phyloP scores from a whole-genome alignment of 2,797 vertebrate genomes.

The Poeciliopsis turneri region DNA sequence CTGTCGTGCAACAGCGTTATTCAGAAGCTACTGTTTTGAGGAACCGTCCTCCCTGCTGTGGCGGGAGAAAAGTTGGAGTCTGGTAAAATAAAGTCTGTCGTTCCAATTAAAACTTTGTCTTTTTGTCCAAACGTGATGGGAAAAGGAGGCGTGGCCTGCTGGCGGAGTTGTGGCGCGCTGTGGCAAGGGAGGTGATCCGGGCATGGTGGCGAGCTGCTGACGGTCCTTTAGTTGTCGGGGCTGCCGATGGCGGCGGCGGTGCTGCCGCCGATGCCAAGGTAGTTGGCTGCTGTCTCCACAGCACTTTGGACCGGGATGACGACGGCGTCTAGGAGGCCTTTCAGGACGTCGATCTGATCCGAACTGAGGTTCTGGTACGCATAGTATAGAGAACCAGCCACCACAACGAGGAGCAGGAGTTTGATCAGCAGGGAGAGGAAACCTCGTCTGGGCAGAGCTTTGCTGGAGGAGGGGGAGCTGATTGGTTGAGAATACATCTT shows the following conservation, averaged over 20 bases:
- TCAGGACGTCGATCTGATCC: conserved; percentile 83
- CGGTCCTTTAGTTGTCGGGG: conserved; percentile 60
- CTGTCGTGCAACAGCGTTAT: conserved; percentile 55
- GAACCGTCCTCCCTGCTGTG: conserved; percentile 33
- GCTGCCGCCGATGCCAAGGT: conserved; percentile 63
- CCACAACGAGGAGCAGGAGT: conserved; percentile 85
- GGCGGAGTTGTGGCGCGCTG: conserved; percentile 55
- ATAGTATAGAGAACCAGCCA: conserved; percentile 83
- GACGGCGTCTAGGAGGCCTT: conserved; percentile 58
- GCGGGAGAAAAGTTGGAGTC: conserved; percentile 49
- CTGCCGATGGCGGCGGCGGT: conserved; percentile 19
- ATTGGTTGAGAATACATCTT: conserved; percentile 57
- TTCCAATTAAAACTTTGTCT: conserved; percentile 61
- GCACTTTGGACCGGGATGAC: conserved; percentile 51
- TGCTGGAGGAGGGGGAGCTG: conserved; percentile 49
- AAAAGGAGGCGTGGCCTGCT: conserved; percentile 53
- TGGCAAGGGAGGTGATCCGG: conserved; percentile 50
- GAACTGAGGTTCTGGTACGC: conserved; percentile 91
- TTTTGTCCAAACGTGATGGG: conserved; percentile 50
- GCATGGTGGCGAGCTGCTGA: conserved; percentile 25
- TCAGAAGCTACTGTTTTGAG: conserved; percentile 65
- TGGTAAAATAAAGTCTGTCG: conserved; percentile 43
- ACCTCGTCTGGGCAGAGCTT: conserved; percentile 76
- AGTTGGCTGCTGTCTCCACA: conserved; percentile 51
- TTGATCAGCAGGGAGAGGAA: conserved; percentile 86